Conservation (phyloP, 2,888 invertebrate genomes). For the Parelbella ahira region DNA sequence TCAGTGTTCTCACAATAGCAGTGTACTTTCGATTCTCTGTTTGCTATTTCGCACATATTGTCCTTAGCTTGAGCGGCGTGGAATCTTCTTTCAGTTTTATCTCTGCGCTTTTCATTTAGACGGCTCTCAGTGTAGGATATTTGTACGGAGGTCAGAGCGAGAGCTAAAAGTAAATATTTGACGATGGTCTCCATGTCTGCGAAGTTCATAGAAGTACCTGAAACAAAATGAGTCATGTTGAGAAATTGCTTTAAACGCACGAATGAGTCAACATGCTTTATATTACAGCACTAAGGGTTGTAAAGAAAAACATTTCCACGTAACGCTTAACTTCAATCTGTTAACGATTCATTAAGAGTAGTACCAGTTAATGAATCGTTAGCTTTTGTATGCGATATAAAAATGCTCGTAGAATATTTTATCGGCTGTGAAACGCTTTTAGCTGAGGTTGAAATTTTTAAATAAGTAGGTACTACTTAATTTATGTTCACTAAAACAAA, state of each 20-base stretch:
- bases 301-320: conserved; percentile 31
- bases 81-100: conserved; percentile 71
- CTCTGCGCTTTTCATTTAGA: conserved; percentile 76
- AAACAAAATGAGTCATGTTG: conserved; percentile 49
- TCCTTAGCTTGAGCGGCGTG: conserved; percentile 61
- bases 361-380: conserved; percentile 3
- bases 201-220: conserved; percentile 54
- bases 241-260: conserved; percentile 8
- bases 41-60: conserved; percentile 81
- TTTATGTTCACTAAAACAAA: too few species aligned
- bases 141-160: conserved; percentile 75
- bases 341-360: conserved; percentile 13
- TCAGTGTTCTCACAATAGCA: conserved; percentile 84
- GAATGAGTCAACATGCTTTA: conserved; percentile 3
- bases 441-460: conserved; percentile 14
- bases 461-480: conserved; percentile 3
- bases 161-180: conserved; percentile 75
- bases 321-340: neutral
- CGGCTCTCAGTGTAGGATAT: conserved; percentile 76
- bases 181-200: conserved; percentile 67
- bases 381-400: conserved; percentile 12
- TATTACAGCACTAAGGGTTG: neutral
- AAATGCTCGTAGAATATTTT: conserved; percentile 11
- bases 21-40: conserved; percentile 79
- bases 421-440: conserved; percentile 15